Conservation (phyloP, 1,140 invertebrate genomes). For the Calosoma granatense region DNA sequence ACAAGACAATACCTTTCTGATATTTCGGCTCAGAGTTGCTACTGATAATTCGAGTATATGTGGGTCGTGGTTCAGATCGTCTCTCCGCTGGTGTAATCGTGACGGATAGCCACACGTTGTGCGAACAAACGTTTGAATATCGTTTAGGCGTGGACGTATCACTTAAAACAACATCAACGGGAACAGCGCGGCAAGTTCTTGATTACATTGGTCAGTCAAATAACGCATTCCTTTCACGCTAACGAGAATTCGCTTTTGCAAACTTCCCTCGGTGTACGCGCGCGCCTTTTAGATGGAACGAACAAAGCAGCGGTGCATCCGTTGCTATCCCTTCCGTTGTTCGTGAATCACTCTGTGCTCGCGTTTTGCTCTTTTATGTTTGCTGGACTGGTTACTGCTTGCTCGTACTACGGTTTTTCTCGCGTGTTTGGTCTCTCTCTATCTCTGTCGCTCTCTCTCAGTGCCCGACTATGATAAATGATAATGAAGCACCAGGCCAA, state of each 20-base stretch:
- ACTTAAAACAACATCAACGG: background rate
- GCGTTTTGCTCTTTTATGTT: constrained; percentile 1
- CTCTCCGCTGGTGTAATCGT: too few relatives aligned
- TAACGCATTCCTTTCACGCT: background rate
- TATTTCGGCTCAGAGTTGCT: too few relatives aligned
- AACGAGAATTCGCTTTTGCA: background rate
- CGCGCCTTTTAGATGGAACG: background rate
- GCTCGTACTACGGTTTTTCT: background rate
- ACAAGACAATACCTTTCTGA: too few relatives aligned
- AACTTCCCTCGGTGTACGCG: background rate
- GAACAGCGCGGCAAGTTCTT: background rate
- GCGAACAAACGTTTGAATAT: too few relatives aligned
- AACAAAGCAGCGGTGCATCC: background rate
- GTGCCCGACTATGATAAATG: constrained; percentile 1
- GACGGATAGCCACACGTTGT: too few relatives aligned
- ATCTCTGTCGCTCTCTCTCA: too few relatives aligned
- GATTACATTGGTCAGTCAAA: background rate
- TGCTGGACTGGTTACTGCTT: background rate
- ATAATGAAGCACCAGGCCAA: background rate
- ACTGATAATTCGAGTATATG: too few relatives aligned
- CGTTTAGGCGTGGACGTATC: background rate
- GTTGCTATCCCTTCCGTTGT: constrained; percentile 2
- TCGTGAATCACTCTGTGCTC: background rate
- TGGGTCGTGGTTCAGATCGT: too few relatives aligned
- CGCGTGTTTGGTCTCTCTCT: background rate